Evolutionary conservation across 2,888 invertebrate species (phyloP).

Genomic region (Drosophila yooni): DNA sequence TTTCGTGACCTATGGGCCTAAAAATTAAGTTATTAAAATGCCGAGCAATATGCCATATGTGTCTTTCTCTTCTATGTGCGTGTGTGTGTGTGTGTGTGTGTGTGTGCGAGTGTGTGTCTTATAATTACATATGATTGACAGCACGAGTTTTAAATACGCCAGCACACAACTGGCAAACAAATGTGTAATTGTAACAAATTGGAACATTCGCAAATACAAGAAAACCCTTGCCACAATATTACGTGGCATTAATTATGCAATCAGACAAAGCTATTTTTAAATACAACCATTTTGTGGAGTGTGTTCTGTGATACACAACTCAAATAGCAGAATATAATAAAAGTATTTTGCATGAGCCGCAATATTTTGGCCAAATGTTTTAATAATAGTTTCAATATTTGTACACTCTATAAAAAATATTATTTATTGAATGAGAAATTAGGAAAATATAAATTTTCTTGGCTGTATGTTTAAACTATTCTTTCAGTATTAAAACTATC

Average conservation of each 20-base stretch:
- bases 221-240: not conserved
- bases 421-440: not conserved
- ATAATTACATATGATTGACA: conserved; percentile 68
- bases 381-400: not conserved
- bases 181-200: conserved; percentile 37
- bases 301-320: not conserved
- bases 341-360: not conserved
- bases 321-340: not conserved
- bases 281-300: not conserved
- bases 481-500: not conserved
- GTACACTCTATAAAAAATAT: not conserved
- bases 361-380: not conserved
- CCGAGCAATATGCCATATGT: conserved; percentile 35
- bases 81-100: conserved; percentile 11
- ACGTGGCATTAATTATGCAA: conserved; percentile 1
- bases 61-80: conserved; percentile 13
- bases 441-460: not conserved
- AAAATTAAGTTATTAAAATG: conserved; percentile 73
- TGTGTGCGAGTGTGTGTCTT: conserved; percentile 21
- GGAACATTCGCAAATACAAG: conserved; percentile 17
- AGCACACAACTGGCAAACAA: conserved; percentile 6
- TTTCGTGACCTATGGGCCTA: conserved; percentile 66
- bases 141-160: conserved; percentile 31
- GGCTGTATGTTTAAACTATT: not conserved
- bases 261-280: not conserved